Percentiles rank a stretch among this genome's conserved stretches.
These are phyloP conservation scores for Brachymystax lenok DNA, from an alignment of 2,797 vertebrate genomes.

Conservation along the genomic window DNA sequence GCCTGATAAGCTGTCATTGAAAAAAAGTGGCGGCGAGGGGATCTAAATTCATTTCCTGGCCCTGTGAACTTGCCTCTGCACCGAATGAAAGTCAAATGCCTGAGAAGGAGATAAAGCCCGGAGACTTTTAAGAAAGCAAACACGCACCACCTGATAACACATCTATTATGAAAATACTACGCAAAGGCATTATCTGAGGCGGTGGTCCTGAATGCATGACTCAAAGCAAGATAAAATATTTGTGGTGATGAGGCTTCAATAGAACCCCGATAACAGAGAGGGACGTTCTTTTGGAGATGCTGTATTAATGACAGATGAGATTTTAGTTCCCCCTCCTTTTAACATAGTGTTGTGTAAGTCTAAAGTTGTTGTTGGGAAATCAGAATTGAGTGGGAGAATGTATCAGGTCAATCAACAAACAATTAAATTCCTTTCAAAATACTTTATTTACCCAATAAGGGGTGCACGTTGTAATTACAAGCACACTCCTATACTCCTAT, in stretches of 20 bases:
- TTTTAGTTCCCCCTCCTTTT: background rate
- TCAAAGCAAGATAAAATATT: background rate
- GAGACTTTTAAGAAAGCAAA: slow-evolving; percentile 3
- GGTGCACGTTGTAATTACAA: too few relatives aligned
- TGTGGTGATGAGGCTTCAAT: background rate
- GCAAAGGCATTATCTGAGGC: background rate
- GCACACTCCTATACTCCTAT: background rate
- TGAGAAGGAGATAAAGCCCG: slow-evolving; percentile 33
- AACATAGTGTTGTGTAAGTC: background rate
- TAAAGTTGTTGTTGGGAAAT: too few relatives aligned
- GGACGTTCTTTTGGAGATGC: background rate
- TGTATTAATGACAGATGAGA: background rate
- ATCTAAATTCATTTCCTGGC: slow-evolving; percentile 40
- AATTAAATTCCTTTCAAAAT: too few relatives aligned
- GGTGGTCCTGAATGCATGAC: background rate
- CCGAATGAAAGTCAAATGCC: slow-evolving; percentile 35
- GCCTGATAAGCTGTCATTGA: slow-evolving; percentile 2
- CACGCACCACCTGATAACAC: background rate
- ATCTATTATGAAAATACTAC: background rate
- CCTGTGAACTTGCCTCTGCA: slow-evolving; percentile 20
- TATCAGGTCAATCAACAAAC: background rate
- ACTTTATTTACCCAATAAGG: too few relatives aligned
- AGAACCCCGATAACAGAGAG: background rate
- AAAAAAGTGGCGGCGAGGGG: background rate
- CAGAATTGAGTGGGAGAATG: too few relatives aligned